Base-by-base conservation (phyloP, 2,113 vertebrate genomes). In the Carassius auratus region DNA sequence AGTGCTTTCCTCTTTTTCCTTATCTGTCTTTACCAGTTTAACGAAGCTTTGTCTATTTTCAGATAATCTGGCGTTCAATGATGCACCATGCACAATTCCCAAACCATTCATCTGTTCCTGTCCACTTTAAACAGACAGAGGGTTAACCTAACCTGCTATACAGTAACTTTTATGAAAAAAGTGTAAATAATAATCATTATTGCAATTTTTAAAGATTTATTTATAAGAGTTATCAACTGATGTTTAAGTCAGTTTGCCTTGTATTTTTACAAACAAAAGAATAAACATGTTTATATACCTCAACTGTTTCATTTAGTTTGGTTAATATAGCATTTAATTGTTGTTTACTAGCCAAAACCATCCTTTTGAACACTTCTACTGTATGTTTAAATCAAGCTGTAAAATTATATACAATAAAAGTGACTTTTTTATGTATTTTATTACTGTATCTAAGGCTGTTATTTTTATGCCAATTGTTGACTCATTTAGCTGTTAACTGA, bases 61-160 rank as follows among this genome's bases (percentile, higher is more conserved):
- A 93, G 92, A 59, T 73, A 45, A 86, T 23, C 89, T 90, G 61
- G 87, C 87, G 86, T 92, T 94, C 78, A 94, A 89, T 81, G 90
- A 93, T 76, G 89, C 90, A 86, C 88, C 88, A 0, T 94, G 92
- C 81, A 81, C 83, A 87, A 86, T 85, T 30, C 73, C 87, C 69
- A 85, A 90, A 33, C 62, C 92, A 0, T 94, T 91, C 76, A 68
- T 94, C 85, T 94, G 93, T 88, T 93, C 92, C 68, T 89, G 69
- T 68, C 80, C 86, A 50, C 4, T 80, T 74, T 36, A 89, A 66
- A 87, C 30, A 66, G 55, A 13, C 17, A 33, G 57, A 1, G 50
- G 5, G 3, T 48, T 74, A 23, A 75, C 38, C 42, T 48, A 74
- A 48, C 42, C 42, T 23, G n/a, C 12, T 45, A 45, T 26, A 50